Percentiles rank a stretch among this genome's conserved stretches.
phyloP scores from a whole-genome alignment of 2,888 invertebrate species.

The Rhagonycha fulva region DNA sequence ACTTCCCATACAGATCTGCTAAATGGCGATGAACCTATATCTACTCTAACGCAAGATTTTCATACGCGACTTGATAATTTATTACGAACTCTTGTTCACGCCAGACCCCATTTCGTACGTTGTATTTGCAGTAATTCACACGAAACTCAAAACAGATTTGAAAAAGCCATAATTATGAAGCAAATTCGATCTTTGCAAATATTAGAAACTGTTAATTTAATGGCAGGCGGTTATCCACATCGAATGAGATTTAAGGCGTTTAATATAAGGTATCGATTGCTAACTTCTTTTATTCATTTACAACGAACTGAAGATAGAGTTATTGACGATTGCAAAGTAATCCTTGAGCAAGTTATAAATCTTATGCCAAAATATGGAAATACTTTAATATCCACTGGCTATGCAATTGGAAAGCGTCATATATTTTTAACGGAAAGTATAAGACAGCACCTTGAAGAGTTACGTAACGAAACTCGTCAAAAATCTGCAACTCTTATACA shows the following conservation, averaged over 20 bases:
- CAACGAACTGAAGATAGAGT: constrained; percentile 72
- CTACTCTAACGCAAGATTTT: constrained; percentile 93
- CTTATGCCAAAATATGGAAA: constrained; percentile 59
- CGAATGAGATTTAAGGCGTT: constrained; percentile 94
- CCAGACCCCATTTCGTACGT: constrained; percentile 91
- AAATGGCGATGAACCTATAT: constrained; percentile 83
- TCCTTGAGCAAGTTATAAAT: constrained; percentile 73
- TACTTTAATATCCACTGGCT: constrained; percentile 71
- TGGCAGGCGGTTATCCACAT: constrained; percentile 95
- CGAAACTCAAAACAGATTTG: constrained; percentile 83
- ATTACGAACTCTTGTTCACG: constrained; percentile 87
- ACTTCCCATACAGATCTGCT: constrained; percentile 83
- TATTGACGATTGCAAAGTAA: constrained; percentile 76
- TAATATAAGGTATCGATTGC: constrained; percentile 80
- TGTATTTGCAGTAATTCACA: constrained; percentile 87
- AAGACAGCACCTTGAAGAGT: constrained; percentile 84
- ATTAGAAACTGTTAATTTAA: constrained; percentile 92
- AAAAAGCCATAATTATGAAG: constrained; percentile 79
- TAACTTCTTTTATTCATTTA: constrained; percentile 77
- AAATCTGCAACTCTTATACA: constrained; percentile 84
- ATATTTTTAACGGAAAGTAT: constrained; percentile 94
- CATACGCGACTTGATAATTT: constrained; percentile 92
- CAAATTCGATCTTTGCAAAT: constrained; percentile 87
- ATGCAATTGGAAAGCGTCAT: constrained; percentile 91
- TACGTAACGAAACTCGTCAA: constrained; percentile 76